A percentile compares a stretch with the other conserved stretches of the same genome.
Conservation (phyloP, 1,140 invertebrate species). For the Heterodera schachtii region DNA sequence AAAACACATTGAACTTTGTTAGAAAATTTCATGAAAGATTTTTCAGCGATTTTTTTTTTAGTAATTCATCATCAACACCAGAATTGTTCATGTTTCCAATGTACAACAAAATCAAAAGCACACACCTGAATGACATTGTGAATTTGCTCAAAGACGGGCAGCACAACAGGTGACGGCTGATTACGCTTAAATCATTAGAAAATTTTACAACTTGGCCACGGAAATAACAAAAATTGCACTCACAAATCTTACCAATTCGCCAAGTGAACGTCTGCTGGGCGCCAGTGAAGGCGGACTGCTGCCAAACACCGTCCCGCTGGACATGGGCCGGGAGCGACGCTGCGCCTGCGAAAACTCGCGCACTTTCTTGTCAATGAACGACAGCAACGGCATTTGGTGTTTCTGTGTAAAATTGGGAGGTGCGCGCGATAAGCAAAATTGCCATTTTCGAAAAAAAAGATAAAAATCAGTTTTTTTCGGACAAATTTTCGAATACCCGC, state of each 20-base stretch:
- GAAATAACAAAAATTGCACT: too few relatives aligned
- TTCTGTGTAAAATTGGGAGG: conserved; percentile 4
- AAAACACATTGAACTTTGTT: not conserved
- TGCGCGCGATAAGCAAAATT: too few relatives aligned
- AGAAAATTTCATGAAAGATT: not conserved
- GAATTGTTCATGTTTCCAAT: too few relatives aligned
- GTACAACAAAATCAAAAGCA: too few relatives aligned
- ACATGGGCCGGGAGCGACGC: not conserved
- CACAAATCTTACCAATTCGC: not conserved
- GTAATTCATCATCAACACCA: not conserved
- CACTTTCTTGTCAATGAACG: conserved; percentile 14
- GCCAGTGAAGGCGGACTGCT: not conserved
- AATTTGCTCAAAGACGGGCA: not conserved
- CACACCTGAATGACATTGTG: not conserved
- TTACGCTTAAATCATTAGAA: not conserved
- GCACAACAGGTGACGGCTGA: not conserved
- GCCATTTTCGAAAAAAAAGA: too few relatives aligned
- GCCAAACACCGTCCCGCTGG: not conserved
- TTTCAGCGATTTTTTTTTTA: not conserved
- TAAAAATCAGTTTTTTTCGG: too few relatives aligned
- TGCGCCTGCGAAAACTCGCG: not conserved
- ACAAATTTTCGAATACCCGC: too few relatives aligned
- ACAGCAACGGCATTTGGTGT: not conserved
- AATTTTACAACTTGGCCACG: too few relatives aligned
- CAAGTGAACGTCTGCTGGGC: not conserved